Percentiles rank a stretch among this genome's conserved stretches.
These are phyloP conservation scores for Arothron firmamentum DNA, from an alignment of 2,113 vertebrate species.

Conservation along the genomic window DNA sequence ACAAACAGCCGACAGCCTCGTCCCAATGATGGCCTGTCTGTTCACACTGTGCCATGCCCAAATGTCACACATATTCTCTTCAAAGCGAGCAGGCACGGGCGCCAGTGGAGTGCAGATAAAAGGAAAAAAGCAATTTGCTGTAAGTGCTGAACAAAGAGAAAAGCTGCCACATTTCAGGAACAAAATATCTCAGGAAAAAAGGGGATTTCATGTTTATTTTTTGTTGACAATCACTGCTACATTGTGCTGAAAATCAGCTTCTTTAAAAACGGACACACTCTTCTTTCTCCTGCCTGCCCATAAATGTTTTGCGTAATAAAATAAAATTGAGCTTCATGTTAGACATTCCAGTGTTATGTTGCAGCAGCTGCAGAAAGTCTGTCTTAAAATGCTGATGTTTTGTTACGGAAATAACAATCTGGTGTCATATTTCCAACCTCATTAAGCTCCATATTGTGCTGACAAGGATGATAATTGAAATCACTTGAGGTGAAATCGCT, in stretches of 20 bases:
- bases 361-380: conserved; percentile 41
- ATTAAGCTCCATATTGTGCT: conserved; percentile 42
- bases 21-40: conserved; percentile 69
- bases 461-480: conserved; percentile 55
- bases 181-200: conserved; percentile 28
- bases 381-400: conserved; percentile 11
- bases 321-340: conserved; percentile 41
- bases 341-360: conserved; percentile 37
- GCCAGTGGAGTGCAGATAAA: conserved; percentile 47
- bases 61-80: conserved; percentile 64
- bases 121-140: conserved; percentile 38
- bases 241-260: conserved; percentile 45
- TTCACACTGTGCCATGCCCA: conserved; percentile 63
- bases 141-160: conserved; percentile 34
- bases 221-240: conserved; percentile 50
- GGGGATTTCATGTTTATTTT: conserved; percentile 43
- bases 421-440: conserved; percentile 47
- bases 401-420: conserved; percentile 35
- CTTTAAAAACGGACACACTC: conserved; percentile 58
- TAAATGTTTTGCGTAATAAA: conserved; percentile 53
- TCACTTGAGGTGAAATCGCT: conserved; percentile 59
- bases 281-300: conserved; percentile 37
- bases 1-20: conserved; percentile 72
- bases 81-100: conserved; percentile 56
- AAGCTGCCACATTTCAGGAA: conserved; percentile 39